These are phyloP conservation scores for Drosophila subquinaria DNA, from an alignment of 2,888 invertebrate species.

Conservation along the genomic window DNA sequence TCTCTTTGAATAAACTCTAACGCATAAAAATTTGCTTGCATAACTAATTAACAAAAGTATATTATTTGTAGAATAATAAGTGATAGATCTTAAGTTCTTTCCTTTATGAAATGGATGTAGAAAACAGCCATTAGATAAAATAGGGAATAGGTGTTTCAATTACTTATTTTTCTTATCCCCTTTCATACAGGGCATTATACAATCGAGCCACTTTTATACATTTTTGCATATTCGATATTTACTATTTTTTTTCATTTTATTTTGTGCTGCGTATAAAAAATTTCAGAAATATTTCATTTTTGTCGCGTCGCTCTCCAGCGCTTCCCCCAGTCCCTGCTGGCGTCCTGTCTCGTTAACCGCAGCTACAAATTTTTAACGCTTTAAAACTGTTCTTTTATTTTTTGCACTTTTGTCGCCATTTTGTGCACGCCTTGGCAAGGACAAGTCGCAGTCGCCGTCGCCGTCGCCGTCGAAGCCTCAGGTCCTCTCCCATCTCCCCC, in stretches of 20 bases:
- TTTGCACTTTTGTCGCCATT: constrained; percentile 69
- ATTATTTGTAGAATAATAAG: too few relatives aligned
- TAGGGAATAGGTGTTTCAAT: too few relatives aligned
- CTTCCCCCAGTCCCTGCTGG: background rate
- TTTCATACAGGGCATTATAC: constrained; percentile 23
- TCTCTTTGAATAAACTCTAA: background rate
- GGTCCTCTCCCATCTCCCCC: background rate
- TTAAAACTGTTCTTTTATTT: constrained; percentile 56
- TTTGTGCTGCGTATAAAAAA: constrained; percentile 34
- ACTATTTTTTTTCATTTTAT: constrained; percentile 16
- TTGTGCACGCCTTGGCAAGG: constrained; percentile 51
- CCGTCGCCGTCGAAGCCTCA: constrained; percentile 19
- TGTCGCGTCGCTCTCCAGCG: constrained; percentile 32
- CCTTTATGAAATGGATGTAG: background rate
- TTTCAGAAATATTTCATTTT: constrained; percentile 62
- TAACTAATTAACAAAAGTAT: too few relatives aligned
- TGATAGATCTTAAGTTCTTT: too few relatives aligned
- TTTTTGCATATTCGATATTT: constrained; percentile 17
- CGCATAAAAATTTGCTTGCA: background rate
- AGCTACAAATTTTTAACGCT: constrained; percentile 67
- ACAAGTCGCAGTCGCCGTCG: constrained; percentile 45
- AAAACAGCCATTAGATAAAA: background rate
- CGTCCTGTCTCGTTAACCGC: constrained; percentile 34
- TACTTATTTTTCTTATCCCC: background rate
- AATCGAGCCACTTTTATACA: background rate